Percentiles rank a stretch among this genome's conserved stretches.
Evolutionary conservation across 2,113 vertebrate genomes (phyloP).

Genomic region (Oryzias celebensis): DNA sequence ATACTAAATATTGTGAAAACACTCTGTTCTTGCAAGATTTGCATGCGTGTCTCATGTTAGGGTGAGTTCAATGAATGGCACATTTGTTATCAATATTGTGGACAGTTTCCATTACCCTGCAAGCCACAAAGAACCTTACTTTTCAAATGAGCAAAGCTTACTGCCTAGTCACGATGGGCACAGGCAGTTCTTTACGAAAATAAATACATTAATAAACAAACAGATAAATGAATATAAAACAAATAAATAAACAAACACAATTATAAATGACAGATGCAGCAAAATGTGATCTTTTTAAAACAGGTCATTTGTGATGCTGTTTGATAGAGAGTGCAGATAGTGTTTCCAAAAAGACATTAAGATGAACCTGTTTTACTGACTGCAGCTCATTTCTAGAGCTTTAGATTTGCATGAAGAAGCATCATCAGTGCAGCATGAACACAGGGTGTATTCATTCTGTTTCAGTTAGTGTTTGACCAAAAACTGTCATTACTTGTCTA

Average conservation of each 20-base stretch:
- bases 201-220: background rate
- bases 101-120: background rate
- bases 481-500: background rate
- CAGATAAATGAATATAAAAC: too few species aligned
- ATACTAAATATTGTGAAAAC: too few species aligned
- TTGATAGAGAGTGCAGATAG: too few species aligned
- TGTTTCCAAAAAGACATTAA: too few species aligned
- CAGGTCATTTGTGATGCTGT: too few species aligned
- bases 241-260: background rate
- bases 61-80: conserved; percentile 7
- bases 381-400: too few species aligned
- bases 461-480: background rate
- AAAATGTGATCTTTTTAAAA: too few species aligned
- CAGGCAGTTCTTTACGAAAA: background rate
- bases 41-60: conserved; percentile 13
- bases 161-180: background rate
- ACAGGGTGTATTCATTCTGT: too few species aligned
- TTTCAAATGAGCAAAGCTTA: background rate
- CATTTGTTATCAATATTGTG: conserved; percentile 18
- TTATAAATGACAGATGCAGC: too few species aligned
- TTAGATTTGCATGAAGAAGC: too few species aligned
- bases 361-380: too few species aligned
- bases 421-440: too few species aligned
- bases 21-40: conserved; percentile 8
- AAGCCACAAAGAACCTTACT: background rate